These are phyloP conservation scores for Andricus curvator DNA, from an alignment of 2,888 invertebrate species.

Conservation along the genomic window DNA sequence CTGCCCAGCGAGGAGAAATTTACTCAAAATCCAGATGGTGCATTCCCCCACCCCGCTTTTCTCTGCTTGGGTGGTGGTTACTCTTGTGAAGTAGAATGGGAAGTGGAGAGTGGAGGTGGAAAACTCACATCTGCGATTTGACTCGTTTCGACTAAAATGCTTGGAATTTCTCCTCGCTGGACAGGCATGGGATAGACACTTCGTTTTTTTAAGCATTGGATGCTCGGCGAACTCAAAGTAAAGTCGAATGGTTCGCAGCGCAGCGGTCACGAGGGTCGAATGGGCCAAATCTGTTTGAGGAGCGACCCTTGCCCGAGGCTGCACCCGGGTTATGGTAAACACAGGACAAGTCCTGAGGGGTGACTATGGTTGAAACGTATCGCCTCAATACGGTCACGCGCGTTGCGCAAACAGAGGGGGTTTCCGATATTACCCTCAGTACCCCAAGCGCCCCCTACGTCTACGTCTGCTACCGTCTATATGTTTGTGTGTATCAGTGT, in stretches of 20 bases:
- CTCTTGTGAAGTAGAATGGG: too few species aligned
- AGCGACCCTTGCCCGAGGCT: slow-evolving; percentile 72
- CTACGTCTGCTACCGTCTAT: neutral
- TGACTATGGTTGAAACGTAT: slow-evolving; percentile 68
- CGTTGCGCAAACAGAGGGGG: slow-evolving; percentile 73
- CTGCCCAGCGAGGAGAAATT: too few species aligned
- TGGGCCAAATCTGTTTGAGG: slow-evolving; percentile 73
- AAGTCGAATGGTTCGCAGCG: slow-evolving; percentile 50
- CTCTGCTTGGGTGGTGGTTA: too few species aligned
- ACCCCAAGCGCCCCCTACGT: slow-evolving; percentile 51
- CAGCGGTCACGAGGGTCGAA: slow-evolving; percentile 62
- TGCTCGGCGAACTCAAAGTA: slow-evolving; percentile 51
- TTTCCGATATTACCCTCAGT: slow-evolving; percentile 72
- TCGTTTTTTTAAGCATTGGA: slow-evolving; percentile 16
- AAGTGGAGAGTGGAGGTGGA: too few species aligned
- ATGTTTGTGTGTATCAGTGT: neutral
- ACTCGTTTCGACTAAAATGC: too few species aligned
- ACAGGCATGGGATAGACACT: too few species aligned
- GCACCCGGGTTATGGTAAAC: slow-evolving; percentile 70
- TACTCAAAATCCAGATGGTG: too few species aligned
- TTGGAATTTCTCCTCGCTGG: too few species aligned
- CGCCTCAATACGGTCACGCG: slow-evolving; percentile 74
- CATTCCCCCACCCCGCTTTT: too few species aligned
- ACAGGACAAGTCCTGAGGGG: slow-evolving; percentile 52
- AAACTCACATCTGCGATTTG: too few species aligned